Base-by-base conservation (phyloP, 2,888 invertebrate genomes). In the Tholera decimalis region DNA sequence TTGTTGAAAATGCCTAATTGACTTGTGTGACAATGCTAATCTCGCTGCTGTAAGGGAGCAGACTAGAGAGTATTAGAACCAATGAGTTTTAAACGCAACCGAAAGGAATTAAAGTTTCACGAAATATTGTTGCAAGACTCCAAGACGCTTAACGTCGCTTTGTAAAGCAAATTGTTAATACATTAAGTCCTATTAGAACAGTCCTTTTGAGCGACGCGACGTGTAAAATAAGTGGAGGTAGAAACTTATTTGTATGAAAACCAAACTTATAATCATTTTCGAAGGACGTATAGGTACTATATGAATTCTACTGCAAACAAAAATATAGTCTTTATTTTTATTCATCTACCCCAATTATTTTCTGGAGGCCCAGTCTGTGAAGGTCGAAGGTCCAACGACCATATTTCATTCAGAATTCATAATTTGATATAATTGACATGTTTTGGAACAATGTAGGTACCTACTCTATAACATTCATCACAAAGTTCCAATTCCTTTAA, bases 291-390 rank as follows among this genome's bases (percentile, higher is more conserved):
- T 57, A n/a, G n/a, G n/a, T n/a, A 20, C 0, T 60, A 33, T 33
- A 26, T 20, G 24, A 5, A 57, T 43, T 60, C 11, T 57, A 3
- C 33, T 43, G 43, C 11, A 43, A 59, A 33, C 11, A 33, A 60
- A 18, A 18, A 9, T 13, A 2, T 18, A 11, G 15, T 60, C 3
- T 41, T 13, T 33, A 30, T 22, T 49, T n/a, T 30, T 49, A 20
- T 49, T 28, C n/a, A 8, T n/a, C 15, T 6, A 6, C 6, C 13
- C 9, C 20, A 11, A 3, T 11, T 20, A 4, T 15, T 15, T 13
- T 3, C 1, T 13, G 33, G 13, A 33, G 33, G 13, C 33, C 3
- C 11, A 33, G 33, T 33, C 33, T 33, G 9, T 8, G 13, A 33
- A 33, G 13, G n/a, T n/a, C n/a, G n/a, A n/a, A n/a, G n/a, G n/a